phyloP scores from a whole-genome alignment of 2,797 vertebrate genomes.

The Hippoglossus hippoglossus region DNA sequence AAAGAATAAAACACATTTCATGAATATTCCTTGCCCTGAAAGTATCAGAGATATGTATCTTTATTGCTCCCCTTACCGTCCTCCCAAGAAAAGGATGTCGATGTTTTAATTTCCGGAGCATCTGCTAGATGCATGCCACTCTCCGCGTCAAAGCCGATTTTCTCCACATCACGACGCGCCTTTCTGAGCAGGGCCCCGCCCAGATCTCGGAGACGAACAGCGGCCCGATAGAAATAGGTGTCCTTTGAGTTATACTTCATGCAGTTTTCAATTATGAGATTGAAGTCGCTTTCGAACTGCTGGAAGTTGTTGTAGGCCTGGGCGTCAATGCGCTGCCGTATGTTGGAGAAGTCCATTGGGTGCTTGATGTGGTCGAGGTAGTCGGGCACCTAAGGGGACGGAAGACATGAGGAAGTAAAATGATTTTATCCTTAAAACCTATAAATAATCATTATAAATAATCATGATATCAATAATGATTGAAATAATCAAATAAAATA shows the following conservation, averaged over 20 bases:
- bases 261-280: conserved; percentile 95
- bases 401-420: not conserved
- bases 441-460: too few relatives aligned
- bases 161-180: conserved; percentile 89
- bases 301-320: conserved; percentile 91
- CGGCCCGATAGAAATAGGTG: conserved; percentile 95
- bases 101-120: conserved; percentile 86
- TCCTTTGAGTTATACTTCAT: conserved; percentile 99
- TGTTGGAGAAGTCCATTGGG: conserved; percentile 98
- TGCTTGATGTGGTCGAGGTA: conserved; percentile 95
- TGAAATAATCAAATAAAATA: too few relatives aligned
- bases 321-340: conserved; percentile 90
- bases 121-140: conserved; percentile 92
- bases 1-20: not conserved
- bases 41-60: not conserved
- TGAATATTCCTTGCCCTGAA: not conserved
- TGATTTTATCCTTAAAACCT: not conserved
- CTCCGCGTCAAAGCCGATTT: conserved; percentile 90
- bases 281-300: conserved; percentile 95
- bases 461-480: too few relatives aligned
- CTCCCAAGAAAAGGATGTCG: conserved; percentile 94
- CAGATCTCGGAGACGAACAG: conserved; percentile 93
- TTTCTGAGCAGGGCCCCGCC: conserved; percentile 93
- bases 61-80: conserved; percentile 86
- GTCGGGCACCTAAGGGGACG: conserved; percentile 90